Percentiles rank a stretch among this genome's conserved stretches.
These are phyloP conservation scores for Masnerella sp. DNA, from an alignment of 2,888 invertebrate species.

Conservation along the genomic window DNA sequence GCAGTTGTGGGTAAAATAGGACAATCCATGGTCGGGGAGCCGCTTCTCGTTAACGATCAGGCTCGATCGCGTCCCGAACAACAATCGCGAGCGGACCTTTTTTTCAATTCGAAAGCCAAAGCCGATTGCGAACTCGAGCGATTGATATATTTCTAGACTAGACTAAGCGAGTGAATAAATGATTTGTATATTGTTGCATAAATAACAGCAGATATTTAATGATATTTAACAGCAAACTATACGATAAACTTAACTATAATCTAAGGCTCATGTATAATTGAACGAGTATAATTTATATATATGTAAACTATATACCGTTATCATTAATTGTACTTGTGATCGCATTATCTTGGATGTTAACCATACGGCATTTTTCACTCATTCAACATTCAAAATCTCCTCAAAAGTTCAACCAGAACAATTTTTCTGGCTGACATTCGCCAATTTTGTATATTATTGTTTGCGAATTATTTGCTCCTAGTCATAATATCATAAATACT, in stretches of 20 bases:
- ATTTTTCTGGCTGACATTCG: too few species aligned
- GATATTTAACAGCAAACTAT: constrained; percentile 17
- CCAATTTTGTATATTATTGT: too few species aligned
- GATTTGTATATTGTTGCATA: constrained; percentile 41
- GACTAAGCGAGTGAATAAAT: constrained; percentile 3
- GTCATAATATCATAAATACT: too few species aligned
- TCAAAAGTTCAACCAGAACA: too few species aligned
- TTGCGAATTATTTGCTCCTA: too few species aligned
- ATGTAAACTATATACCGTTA: constrained; percentile 17
- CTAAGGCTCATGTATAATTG: constrained; percentile 27
- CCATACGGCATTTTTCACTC: too few species aligned
- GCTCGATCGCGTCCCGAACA: constrained; percentile 32
- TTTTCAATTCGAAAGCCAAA: constrained; percentile 34
- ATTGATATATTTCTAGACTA: constrained; percentile 19
- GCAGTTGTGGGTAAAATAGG: constrained; percentile 47
- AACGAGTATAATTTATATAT: constrained; percentile 33
- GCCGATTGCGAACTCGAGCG: constrained; percentile 30
- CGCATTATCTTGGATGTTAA: too few species aligned
- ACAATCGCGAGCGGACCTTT: constrained; percentile 8
- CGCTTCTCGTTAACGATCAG: constrained; percentile 50
- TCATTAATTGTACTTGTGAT: too few species aligned
- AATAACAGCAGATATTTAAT: constrained; percentile 12
- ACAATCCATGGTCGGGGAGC: constrained; percentile 57
- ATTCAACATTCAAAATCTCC: too few species aligned
- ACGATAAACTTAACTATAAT: constrained; percentile 17